Percentiles rank a stretch among this genome's conserved stretches.
Conservation (phyloP, 2,113 vertebrate species). For the Etheostoma spectabile region DNA sequence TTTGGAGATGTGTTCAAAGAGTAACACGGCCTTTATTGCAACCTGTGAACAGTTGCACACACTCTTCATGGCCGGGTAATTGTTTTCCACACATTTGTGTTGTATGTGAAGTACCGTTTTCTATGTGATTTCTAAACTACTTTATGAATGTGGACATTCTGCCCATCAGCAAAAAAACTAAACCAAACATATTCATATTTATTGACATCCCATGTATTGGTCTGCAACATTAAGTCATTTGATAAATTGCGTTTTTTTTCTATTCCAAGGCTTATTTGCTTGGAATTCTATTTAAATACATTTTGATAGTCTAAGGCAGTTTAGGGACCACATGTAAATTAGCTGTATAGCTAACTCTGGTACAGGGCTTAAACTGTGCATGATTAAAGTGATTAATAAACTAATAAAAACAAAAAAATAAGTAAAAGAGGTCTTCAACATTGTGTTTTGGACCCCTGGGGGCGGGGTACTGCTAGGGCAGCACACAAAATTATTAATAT, state of each 20-base stretch:
- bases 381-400: no score
- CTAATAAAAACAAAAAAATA: no score
- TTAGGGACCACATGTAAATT: no score
- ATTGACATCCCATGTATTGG: background rate
- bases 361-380: no score
- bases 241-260: background rate
- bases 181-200: background rate
- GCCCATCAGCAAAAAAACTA: no score
- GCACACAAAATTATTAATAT: no score
- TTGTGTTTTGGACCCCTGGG: no score
- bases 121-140: background rate
- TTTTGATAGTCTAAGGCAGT: background rate
- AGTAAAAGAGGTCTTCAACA: no score
- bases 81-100: background rate
- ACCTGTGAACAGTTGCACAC: background rate
- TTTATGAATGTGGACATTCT: background rate
- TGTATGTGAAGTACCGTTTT: background rate
- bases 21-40: background rate
- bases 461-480: no score
- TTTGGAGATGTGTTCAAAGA: slow-evolving; percentile 4
- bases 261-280: background rate
- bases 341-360: no score
- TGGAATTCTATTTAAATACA: background rate
- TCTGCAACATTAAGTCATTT: background rate
- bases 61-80: background rate